Conservation (phyloP, 2,797 vertebrate species). For the Acanthurus lineatus region DNA sequence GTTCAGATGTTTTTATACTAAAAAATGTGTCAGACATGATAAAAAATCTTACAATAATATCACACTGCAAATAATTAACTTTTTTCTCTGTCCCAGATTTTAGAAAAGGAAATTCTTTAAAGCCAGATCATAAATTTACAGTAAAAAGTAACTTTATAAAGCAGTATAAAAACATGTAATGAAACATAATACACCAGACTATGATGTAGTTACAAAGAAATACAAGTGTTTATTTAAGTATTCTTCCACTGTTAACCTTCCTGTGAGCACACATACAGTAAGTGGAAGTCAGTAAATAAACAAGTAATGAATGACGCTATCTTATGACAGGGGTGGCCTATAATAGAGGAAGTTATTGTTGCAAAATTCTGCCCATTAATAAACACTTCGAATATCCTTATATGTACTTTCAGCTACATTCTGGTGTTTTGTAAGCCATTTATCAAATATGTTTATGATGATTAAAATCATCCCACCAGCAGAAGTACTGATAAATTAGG, state of each 20-base stretch:
- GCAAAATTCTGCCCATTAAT: too few species aligned
- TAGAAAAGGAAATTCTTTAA: too few species aligned
- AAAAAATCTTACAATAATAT: not conserved
- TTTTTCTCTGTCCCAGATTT: not conserved
- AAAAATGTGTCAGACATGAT: not conserved
- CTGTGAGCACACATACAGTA: too few species aligned
- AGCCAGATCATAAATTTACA: too few species aligned
- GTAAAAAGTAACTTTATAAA: not conserved
- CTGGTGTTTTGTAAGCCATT: too few species aligned
- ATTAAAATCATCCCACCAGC: not conserved
- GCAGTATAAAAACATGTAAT: not conserved
- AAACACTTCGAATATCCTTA: not conserved
- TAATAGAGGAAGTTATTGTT: too few species aligned
- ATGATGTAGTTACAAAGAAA: not conserved
- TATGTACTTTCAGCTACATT: too few species aligned
- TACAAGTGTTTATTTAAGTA: not conserved
- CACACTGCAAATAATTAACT: not conserved
- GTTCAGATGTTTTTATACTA: not conserved
- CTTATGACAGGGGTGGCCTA: too few species aligned
- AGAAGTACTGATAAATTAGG: not conserved
- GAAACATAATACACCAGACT: not conserved
- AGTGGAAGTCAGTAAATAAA: not conserved
- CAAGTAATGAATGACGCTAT: not conserved
- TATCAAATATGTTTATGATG: not conserved
- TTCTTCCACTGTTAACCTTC: too few species aligned